Base-by-base conservation (phyloP, 2,888 invertebrate genomes). In the Synergus gifuensis region DNA sequence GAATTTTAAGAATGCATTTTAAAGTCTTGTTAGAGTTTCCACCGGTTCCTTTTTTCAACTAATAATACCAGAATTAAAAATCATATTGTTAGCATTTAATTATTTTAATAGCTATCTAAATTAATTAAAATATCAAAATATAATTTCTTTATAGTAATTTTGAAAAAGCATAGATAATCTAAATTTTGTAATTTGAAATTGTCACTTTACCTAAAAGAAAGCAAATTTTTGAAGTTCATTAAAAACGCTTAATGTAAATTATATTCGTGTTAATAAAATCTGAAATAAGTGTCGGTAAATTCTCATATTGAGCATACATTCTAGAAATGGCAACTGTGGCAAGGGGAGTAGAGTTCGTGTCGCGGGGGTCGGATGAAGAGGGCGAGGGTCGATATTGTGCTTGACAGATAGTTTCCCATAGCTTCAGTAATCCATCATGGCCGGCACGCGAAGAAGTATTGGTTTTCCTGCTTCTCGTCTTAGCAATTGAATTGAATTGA, bases 361-460 rank as follows among this genome's bases (percentile, higher is more conserved):
- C 87, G 83, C 85, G 89, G 89, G 88, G 89, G 89, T 89, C 89
- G 88, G 86, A 90, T 87, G 86, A 89, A 88, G 90, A 90, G 88
- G 87, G 88, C 88, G 88, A 91, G 90, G 92, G 91, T 92, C 92
- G 92, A 92, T 92, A 92, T 92, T 92, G 90, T 90, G 86, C 92
- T 91, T 92, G 92, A 92, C 92, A 91, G 91, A 91, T 91, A 91
- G 91, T 91, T 91, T 91, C 92, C 91, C 90, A 91, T 91, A 91
- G 91, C 90, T 91, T 87, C 86, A 85, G 89, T 87, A 91, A 92
- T 92, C 89, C 90, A 92, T 92, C 92, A 92, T 92, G 91, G 92
- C 90, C 89, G 90, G 89, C 89, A 88, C 88, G 87, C 86, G 89
- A 85, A 91, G 89, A 89, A 88, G 89, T 91, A 89, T 90, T 91